phyloP scores from a whole-genome alignment of 1,140 invertebrate genomes.

The Cardiocondyla obscurior region DNA sequence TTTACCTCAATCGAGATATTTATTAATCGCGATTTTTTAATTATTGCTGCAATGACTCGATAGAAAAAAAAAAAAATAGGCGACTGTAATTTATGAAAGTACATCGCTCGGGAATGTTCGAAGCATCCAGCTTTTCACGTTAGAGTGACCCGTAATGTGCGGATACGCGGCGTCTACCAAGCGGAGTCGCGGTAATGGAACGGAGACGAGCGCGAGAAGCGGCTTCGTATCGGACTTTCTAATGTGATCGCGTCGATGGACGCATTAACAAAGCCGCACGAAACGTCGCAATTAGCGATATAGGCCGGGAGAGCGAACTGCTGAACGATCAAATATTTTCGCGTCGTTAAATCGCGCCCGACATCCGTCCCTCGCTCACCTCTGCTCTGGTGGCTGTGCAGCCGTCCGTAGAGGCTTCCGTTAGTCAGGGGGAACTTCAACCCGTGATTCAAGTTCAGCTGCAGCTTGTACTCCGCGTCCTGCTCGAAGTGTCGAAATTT shows the following conservation, averaged over 20 bases:
- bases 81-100: background rate
- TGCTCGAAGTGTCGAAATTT: conserved; percentile 85
- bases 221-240: conserved; percentile 31
- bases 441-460: conserved; percentile 81
- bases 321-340: conserved; percentile 17
- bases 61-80: background rate
- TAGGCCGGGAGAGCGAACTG: conserved; percentile 4
- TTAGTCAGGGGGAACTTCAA: conserved; percentile 87
- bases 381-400: conserved; percentile 80
- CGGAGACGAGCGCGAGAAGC: background rate
- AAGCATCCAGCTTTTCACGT: conserved; percentile 26
- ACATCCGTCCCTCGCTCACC: conserved; percentile 64
- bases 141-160: conserved; percentile 8
- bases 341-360: conserved; percentile 19
- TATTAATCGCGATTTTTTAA: background rate
- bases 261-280: conserved; percentile 23
- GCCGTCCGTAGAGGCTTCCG: conserved; percentile 84
- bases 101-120: conserved; percentile 5
- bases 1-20: background rate
- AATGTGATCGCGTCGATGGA: background rate
- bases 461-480: conserved; percentile 78
- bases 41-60: background rate
- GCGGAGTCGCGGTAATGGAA: background rate
- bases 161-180: no score
- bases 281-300: conserved; percentile 34